Evolutionary conservation across 2,888 invertebrate species (phyloP).

Genomic region (Tiphia femorata): DNA sequence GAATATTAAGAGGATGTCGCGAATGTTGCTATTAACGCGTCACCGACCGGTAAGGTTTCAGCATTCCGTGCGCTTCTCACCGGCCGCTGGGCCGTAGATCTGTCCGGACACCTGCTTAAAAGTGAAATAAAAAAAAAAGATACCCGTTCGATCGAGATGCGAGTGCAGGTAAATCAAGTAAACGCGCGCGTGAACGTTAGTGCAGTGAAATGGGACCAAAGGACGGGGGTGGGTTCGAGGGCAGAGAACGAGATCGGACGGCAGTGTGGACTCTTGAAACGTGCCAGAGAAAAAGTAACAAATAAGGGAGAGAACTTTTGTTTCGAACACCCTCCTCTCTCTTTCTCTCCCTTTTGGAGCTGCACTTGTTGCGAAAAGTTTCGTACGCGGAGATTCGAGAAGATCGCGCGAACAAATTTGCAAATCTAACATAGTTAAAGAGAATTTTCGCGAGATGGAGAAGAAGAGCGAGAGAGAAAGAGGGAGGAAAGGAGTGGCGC

Average conservation of each 20-base stretch:
- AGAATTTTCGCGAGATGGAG: neutral
- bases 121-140: too few species aligned
- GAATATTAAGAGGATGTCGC: too few species aligned
- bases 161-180: too few species aligned
- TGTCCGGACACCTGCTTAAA: too few species aligned
- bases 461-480: neutral
- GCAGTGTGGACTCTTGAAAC: neutral
- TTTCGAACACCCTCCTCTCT: slow-evolving; percentile 30
- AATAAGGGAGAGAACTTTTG: slow-evolving; percentile 27
- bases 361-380: neutral
- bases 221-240: neutral
- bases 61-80: too few species aligned
- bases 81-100: too few species aligned
- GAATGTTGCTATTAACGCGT: too few species aligned
- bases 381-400: neutral
- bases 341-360: neutral
- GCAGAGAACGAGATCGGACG: neutral
- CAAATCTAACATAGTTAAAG: neutral
- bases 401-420: too few species aligned
- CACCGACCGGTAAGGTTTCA: too few species aligned
- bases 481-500: neutral
- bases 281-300: slow-evolving; percentile 7
- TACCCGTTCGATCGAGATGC: too few species aligned
- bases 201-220: neutral
- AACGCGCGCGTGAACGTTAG: too few species aligned